phyloP scores from a whole-genome alignment of 2,113 vertebrate species.

The Pluvianellus socialis region DNA sequence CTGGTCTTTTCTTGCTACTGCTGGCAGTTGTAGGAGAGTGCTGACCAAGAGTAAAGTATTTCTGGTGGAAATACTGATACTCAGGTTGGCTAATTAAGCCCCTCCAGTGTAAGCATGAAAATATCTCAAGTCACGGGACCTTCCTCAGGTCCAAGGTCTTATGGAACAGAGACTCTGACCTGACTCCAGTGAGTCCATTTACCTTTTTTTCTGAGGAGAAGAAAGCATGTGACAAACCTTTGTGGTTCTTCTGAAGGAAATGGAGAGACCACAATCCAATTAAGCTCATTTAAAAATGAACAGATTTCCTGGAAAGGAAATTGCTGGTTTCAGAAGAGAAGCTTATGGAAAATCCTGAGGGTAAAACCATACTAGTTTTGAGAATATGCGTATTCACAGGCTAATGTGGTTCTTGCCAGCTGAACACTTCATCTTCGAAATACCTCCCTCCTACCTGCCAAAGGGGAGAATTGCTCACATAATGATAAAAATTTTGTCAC shows the following conservation, averaged over 20 bases:
- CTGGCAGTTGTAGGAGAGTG: fast-evolving
- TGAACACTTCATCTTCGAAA: not conserved
- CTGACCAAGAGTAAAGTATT: not conserved
- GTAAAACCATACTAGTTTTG: not conserved
- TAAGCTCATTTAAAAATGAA: not conserved
- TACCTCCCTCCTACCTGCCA: not conserved
- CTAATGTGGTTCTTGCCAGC: not conserved
- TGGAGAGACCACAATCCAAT: not conserved
- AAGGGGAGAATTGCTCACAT: not conserved
- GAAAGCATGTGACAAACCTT: not conserved
- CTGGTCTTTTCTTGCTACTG: not conserved
- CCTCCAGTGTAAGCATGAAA: fast-evolving
- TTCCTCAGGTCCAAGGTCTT: not conserved
- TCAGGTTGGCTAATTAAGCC: not conserved
- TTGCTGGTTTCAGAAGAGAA: not conserved
- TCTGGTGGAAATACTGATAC: not conserved
- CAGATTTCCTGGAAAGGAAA: not conserved
- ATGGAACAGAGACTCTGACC: not conserved
- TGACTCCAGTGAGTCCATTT: not conserved
- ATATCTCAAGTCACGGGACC: not conserved
- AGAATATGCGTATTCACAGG: not conserved
- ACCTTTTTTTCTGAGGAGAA: not conserved
- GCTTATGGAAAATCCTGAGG: not conserved
- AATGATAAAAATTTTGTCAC: not conserved
- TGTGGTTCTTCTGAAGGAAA: not conserved